Evolutionary conservation across 2,113 vertebrate species (phyloP).

Genomic region (Seriola rivoliana): DNA sequence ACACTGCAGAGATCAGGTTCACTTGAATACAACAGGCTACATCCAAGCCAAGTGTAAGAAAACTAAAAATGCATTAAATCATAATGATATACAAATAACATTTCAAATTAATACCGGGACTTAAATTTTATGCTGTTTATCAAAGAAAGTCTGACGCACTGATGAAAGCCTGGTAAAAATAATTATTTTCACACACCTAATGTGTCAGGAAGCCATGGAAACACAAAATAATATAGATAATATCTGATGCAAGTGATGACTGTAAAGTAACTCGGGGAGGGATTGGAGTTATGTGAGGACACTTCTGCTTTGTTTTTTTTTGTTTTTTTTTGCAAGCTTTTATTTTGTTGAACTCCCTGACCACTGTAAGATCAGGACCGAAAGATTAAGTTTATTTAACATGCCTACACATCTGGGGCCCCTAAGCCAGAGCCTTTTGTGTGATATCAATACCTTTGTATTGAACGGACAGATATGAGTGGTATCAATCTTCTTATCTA

Average conservation of each 20-base stretch:
- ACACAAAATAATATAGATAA: not conserved
- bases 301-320: too few relatives aligned
- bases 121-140: not conserved
- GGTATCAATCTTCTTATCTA: too few relatives aligned
- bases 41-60: not conserved
- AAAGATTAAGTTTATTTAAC: too few relatives aligned
- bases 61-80: not conserved
- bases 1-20: conserved; percentile 35
- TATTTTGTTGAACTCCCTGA: too few relatives aligned
- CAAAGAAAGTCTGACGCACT: not conserved
- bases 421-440: too few relatives aligned
- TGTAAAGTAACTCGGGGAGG: not conserved
- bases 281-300: not conserved
- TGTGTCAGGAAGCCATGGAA: not conserved
- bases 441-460: too few relatives aligned
- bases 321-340: too few relatives aligned
- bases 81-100: not conserved
- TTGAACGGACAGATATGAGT: too few relatives aligned
- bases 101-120: not conserved
- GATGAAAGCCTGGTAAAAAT: not conserved
- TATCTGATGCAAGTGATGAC: not conserved
- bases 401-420: too few relatives aligned
- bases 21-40: conserved; percentile 31
- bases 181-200: not conserved
- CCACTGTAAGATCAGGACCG: too few relatives aligned